Base-by-base conservation (phyloP, 2,888 invertebrate species). In the Anaspis maculata region DNA sequence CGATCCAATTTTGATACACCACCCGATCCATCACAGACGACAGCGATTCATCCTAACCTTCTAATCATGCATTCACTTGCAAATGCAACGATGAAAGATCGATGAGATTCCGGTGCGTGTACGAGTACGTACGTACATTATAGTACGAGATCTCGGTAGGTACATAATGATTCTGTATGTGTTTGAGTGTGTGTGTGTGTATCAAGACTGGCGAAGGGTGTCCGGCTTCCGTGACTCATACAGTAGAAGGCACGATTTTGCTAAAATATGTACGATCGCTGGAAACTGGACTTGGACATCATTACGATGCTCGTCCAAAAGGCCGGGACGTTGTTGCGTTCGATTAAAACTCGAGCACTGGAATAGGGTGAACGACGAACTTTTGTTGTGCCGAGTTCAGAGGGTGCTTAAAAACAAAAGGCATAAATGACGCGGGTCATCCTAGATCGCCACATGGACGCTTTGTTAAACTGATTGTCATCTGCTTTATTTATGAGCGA, bases 51-150 rank as follows among this genome's bases (percentile, higher is more conserved):
- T 62, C 56, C 33, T 27, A 30, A 32, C 46, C 45, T 54, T 53
- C 60, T 63, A 62, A 62, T 63, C 61, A 63, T 55, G 56, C 54
- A 63, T 64, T 64, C 63, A 63, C 51, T 63, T 63, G 61, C 59
- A 63, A 64, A 64, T 61, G 60, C 53, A 49, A 43, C 49, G 56
- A 54, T 56, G 56, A 46, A 51, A 59, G 61, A 63, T 62, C 61
- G 62, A 63, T 61, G 58, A 48, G 57, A 50, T 51, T 59, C 57
- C 57, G 53, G 54, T 44, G 45, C 42, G 36, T 42, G 46, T n/a
- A n/a, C n/a, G n/a, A n/a, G n/a, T n/a, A n/a, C n/a, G n/a, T n/a
- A n/a, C n/a, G n/a, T n/a, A n/a, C n/a, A n/a, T n/a, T n/a, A n/a
- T n/a, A n/a, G n/a, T n/a, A n/a, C n/a, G n/a, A n/a, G n/a, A n/a